These are phyloP conservation scores for Esox masquinongy DNA, from an alignment of 2,797 vertebrate genomes.

Conservation along the genomic window DNA sequence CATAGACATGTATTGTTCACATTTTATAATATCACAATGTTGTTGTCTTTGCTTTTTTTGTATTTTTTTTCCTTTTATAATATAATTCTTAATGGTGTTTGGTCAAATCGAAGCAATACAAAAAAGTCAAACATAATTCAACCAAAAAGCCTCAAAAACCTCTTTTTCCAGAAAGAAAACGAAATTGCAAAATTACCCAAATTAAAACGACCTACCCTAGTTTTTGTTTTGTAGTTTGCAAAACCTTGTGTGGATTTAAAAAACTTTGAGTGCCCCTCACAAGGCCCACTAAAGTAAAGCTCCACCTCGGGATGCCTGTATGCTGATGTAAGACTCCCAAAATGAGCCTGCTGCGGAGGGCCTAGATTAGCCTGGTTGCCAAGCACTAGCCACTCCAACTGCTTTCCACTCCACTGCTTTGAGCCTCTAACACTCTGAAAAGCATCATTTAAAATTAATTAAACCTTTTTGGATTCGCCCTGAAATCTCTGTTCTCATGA, in stretches of 20 bases:
- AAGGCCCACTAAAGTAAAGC: constrained; percentile 8
- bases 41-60: not conserved
- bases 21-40: constrained; percentile 1
- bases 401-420: constrained; percentile 91
- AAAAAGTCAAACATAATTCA: too few relatives aligned
- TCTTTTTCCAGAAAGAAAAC: too few relatives aligned
- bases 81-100: too few relatives aligned
- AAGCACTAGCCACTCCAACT: constrained; percentile 87
- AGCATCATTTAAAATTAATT: constrained; percentile 99
- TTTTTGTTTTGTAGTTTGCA: constrained; percentile 17
- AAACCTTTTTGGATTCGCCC: constrained; percentile 84
- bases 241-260: constrained; percentile 29
- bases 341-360: constrained; percentile 80
- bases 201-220: too few relatives aligned
- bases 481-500: constrained; percentile 51
- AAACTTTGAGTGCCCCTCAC: constrained; percentile 45
- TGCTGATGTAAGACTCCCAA: constrained; percentile 92
- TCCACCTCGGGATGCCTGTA: constrained; percentile 79
- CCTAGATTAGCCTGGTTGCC: constrained; percentile 91
- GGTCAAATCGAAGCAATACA: too few relatives aligned
- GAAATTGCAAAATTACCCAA: too few relatives aligned
- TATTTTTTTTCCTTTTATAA: too few relatives aligned
- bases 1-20: not conserved
- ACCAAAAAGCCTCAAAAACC: too few relatives aligned
- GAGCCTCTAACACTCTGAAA: constrained; percentile 89